Percentiles rank a stretch among this genome's conserved stretches.
Evolutionary conservation across 1,140 invertebrate genomes (phyloP).

Genomic region (Hypsibius dujardini): DNA sequence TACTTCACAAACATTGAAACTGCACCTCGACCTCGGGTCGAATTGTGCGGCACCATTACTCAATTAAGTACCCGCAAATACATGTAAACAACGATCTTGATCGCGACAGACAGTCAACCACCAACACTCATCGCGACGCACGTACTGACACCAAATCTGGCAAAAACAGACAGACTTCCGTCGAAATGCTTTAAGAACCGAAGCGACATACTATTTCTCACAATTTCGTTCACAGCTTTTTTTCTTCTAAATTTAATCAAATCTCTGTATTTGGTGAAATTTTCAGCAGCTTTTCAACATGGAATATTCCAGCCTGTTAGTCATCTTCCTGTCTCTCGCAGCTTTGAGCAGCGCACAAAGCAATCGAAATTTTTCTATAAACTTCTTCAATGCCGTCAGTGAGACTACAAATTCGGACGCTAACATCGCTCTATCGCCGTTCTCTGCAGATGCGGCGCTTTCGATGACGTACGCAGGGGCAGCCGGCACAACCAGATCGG

Average conservation of each 20-base stretch:
- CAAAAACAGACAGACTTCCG: too few relatives aligned
- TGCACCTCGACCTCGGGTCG: too few relatives aligned
- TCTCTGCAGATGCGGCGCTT: neutral
- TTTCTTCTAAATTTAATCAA: neutral
- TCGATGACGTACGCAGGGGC: neutral
- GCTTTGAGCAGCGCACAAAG: neutral
- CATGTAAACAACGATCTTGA: too few relatives aligned
- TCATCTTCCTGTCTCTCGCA: neutral
- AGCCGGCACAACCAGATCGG: too few relatives aligned
- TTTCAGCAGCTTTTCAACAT: neutral
- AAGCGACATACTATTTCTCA: neutral
- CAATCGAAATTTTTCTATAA: neutral
- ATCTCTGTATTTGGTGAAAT: neutral
- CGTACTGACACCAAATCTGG: too few relatives aligned
- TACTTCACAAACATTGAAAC: too few relatives aligned
- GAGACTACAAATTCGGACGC: neutral
- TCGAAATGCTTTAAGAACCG: too few relatives aligned
- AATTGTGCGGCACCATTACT: too few relatives aligned
- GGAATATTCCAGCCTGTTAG: neutral
- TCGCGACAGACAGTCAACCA: too few relatives aligned
- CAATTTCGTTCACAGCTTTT: neutral
- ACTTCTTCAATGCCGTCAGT: neutral
- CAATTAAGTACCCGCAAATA: too few relatives aligned
- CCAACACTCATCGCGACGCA: too few relatives aligned
- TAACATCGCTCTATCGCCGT: neutral